These are phyloP conservation scores for Nephotettix cincticeps DNA, from an alignment of 1,140 invertebrate species.

Conservation along the genomic window DNA sequence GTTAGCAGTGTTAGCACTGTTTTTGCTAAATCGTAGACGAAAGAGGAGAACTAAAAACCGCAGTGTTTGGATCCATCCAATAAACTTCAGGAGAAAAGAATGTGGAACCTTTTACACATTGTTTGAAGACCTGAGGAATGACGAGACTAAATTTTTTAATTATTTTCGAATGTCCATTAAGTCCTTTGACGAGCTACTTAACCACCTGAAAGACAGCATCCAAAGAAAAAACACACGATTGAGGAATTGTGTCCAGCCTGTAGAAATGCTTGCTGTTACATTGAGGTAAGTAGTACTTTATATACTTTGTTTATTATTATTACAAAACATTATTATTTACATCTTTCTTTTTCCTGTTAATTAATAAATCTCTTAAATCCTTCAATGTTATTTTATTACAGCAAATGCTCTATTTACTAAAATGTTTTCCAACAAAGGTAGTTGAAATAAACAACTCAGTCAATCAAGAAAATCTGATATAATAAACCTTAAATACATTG, in stretches of 20 bases:
- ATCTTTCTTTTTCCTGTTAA: no score
- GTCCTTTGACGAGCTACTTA: neutral
- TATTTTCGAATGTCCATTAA: neutral
- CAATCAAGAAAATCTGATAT: neutral
- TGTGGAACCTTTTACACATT: neutral
- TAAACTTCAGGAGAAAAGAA: neutral
- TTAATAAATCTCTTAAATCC: neutral
- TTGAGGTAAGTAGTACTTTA: slow-evolving; percentile 2
- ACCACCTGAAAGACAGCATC: neutral
- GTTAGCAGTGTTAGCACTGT: neutral
- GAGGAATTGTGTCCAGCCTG: neutral
- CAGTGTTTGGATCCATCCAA: neutral
- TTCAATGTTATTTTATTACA: neutral
- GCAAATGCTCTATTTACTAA: neutral
- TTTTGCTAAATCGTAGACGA: neutral
- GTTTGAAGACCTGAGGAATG: neutral
- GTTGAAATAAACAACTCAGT: neutral
- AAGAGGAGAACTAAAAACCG: neutral
- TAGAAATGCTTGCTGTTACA: neutral
- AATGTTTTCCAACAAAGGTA: neutral
- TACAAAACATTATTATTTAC: no score
- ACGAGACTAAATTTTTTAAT: neutral
- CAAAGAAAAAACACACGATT: neutral
- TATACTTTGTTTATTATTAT: neutral
- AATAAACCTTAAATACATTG: neutral